Conservation (phyloP, 1,140 invertebrate genomes). For the Meloidogyne exigua region DNA sequence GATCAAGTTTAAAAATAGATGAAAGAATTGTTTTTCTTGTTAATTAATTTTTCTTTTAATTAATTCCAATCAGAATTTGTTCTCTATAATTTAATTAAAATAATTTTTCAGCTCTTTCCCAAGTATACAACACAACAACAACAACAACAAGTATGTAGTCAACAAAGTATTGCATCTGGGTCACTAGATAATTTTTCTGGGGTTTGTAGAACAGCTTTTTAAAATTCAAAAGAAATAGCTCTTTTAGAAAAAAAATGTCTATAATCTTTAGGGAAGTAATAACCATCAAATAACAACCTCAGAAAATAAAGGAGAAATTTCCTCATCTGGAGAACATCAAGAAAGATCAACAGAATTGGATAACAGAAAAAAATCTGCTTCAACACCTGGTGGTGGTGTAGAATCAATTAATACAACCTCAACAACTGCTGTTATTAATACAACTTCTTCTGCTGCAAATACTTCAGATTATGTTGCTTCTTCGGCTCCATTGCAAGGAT, state of each 20-base stretch:
- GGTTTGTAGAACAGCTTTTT: neutral
- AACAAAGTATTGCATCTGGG: neutral
- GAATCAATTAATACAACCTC: neutral
- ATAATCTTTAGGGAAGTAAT: neutral
- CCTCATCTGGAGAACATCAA: neutral
- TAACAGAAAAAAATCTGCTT: neutral
- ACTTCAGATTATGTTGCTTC: neutral
- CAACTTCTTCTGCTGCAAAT: neutral
- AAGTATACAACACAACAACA: neutral
- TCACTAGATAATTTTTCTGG: neutral
- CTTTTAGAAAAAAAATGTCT: neutral
- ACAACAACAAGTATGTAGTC: neutral
- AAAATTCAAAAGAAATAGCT: neutral
- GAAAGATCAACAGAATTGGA: neutral
- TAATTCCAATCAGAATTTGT: too few species aligned
- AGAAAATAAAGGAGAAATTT: neutral
- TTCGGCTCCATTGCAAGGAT: neutral
- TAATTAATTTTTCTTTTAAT: too few species aligned
- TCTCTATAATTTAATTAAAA: too few species aligned
- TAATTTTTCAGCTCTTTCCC: neutral
- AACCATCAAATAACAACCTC: neutral
- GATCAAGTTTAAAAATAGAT: too few species aligned
- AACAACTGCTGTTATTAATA: neutral
- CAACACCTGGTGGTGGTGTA: neutral
- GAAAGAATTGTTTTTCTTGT: too few species aligned